Base-by-base conservation (phyloP, 2,888 invertebrate species). In the Diarsia dahlii region DNA sequence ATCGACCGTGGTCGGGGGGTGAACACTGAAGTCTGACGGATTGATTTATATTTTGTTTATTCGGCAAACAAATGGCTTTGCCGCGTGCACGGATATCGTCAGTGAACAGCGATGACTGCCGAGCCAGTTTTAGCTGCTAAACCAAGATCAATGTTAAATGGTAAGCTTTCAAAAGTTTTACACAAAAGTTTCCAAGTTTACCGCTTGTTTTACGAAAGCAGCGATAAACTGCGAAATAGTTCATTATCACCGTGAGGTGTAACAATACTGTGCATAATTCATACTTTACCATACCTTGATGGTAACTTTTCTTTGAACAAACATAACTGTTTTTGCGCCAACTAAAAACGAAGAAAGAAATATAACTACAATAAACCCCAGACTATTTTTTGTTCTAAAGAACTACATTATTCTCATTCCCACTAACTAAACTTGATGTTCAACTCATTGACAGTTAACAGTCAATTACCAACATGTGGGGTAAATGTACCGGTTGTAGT, bases 21-120 rank as follows among this genome's bases (percentile, higher is more conserved):
- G 84, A 79, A 84, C 84, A 84, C 80, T 80, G 81, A 84, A 78
- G 74, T 79, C 73, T 84, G 81, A 86, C 84, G 78, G 87, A 88
- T 86, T 88, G 87, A 90, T 90, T 87, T 84, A 87, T 82, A 84
- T 81, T 81, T 84, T 74, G 84, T 81, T 87, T 84, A 87, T 86
- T 79, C 84, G 62, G 79, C 64, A 76, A 84, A 80, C 78, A 74
- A 79, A 81, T 84, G 65, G 75, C 74, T 77, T 79, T 76, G 65
- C 71, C 50, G 58, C 79, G 65, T 72, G 84, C 83, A 66, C 52
- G 71, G 71, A 48, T 78, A 78, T 83, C 79, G 73, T 83, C 83
- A 83, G 78, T 65, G 65, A 48, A n/a, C 69, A 84, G 28, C 68
- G 56, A 39, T 52, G 72, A 76, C 18, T 85, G 39, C 34, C 39